Percentiles rank a stretch among this genome's conserved stretches.
These are phyloP conservation scores for Sipha maydis DNA, from an alignment of 2,888 invertebrate genomes.

Conservation along the genomic window DNA sequence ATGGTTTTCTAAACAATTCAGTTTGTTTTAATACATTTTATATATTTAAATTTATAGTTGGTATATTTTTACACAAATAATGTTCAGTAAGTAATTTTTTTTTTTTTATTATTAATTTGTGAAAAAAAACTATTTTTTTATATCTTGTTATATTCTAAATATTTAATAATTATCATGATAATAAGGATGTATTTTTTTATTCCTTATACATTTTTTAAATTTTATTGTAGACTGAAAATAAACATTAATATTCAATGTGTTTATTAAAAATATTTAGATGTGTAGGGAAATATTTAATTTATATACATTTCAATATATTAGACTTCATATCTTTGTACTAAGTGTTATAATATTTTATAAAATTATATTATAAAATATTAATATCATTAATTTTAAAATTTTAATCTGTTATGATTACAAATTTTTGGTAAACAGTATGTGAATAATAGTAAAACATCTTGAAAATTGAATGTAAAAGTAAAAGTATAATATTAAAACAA, in stretches of 20 bases:
- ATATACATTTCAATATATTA: not conserved
- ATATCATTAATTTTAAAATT: too few species aligned
- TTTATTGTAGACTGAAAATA: not conserved
- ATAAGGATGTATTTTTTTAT: slow-evolving; percentile 2
- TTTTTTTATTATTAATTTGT: not conserved
- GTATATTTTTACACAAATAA: slow-evolving; percentile 20
- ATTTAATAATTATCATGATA: slow-evolving; percentile 9
- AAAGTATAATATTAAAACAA: too few species aligned
- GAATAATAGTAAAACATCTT: too few species aligned
- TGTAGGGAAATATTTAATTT: not conserved
- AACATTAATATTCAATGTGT: not conserved
- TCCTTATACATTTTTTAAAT: slow-evolving; percentile 1
- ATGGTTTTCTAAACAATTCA: slow-evolving; percentile 15
- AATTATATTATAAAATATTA: not conserved
- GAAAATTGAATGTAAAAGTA: too few species aligned
- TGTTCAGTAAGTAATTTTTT: not conserved
- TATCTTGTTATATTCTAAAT: slow-evolving; percentile 20
- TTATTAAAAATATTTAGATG: not conserved
- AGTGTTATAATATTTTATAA: not conserved
- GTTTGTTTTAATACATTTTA: slow-evolving; percentile 1
- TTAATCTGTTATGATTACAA: too few species aligned
- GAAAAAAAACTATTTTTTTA: slow-evolving; percentile 24
- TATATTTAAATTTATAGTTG: not conserved
- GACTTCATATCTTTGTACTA: not conserved
- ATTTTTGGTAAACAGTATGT: too few species aligned